Conservation (phyloP, 1,140 invertebrate species). For the Ganaspis sp. region DNA sequence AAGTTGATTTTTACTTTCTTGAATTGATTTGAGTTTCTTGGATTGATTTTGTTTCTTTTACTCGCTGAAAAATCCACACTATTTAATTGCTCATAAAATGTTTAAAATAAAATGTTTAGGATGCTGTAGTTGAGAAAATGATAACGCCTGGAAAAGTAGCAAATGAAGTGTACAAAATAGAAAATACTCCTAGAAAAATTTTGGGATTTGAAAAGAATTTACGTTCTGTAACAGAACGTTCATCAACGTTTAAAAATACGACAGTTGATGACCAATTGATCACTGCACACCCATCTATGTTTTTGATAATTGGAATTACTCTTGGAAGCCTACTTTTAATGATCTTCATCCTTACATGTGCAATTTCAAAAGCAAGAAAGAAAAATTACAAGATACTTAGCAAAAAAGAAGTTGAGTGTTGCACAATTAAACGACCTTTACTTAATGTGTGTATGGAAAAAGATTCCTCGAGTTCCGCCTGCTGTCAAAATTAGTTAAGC, state of each 20-base stretch:
- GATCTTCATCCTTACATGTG: slow-evolving; percentile 60
- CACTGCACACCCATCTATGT: slow-evolving; percentile 24
- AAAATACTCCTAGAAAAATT: slow-evolving; percentile 38
- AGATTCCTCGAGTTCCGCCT: slow-evolving; percentile 32
- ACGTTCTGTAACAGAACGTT: slow-evolving; percentile 27
- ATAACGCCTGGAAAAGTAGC: slow-evolving; percentile 59
- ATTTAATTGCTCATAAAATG: background rate
- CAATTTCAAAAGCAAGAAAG: slow-evolving; percentile 59
- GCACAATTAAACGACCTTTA: slow-evolving; percentile 61
- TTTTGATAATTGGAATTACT: slow-evolving; percentile 49
- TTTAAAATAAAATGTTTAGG: slow-evolving; percentile 43
- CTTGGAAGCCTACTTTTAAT: slow-evolving; percentile 58
- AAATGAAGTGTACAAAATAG: slow-evolving; percentile 59
- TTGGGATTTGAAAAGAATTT: slow-evolving; percentile 26
- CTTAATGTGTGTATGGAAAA: slow-evolving; percentile 56
- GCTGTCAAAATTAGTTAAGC: slow-evolving; percentile 31
- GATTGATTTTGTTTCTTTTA: no score
- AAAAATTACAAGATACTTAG: slow-evolving; percentile 56
- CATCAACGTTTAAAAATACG: background rate
- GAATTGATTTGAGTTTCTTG: no score
- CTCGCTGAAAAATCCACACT: no score
- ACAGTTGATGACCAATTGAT: slow-evolving; percentile 37
- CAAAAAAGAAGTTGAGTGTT: slow-evolving; percentile 60
- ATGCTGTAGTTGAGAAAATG: slow-evolving; percentile 57
- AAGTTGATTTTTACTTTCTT: no score